phyloP scores from a whole-genome alignment of 1,140 invertebrate genomes.

The Delia radicum region DNA sequence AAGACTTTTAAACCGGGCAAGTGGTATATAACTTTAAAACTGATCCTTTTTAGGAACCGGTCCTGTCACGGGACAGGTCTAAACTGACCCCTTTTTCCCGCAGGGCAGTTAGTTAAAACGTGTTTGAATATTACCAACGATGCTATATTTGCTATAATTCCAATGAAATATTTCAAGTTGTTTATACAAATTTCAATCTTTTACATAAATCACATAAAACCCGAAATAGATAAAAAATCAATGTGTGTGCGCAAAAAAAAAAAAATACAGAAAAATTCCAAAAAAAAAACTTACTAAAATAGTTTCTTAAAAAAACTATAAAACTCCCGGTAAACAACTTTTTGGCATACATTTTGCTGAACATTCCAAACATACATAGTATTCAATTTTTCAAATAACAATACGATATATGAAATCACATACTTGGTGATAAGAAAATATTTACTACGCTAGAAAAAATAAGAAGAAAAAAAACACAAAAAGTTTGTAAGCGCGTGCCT shows the following conservation, averaged over 20 bases:
- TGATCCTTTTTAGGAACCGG: too few relatives aligned
- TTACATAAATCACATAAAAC: background rate
- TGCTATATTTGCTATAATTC: background rate
- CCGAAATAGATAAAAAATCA: background rate
- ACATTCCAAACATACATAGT: background rate
- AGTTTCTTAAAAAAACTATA: background rate
- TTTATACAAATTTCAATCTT: background rate
- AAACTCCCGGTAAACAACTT: background rate
- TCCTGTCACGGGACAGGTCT: too few relatives aligned
- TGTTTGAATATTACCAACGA: too few relatives aligned
- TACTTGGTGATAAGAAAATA: conserved; percentile 8
- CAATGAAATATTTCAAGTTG: background rate
- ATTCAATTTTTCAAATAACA: too few relatives aligned
- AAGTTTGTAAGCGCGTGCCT: conserved; percentile 18
- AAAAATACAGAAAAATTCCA: background rate
- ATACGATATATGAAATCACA: background rate
- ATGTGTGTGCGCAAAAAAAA: background rate
- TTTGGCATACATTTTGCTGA: background rate
- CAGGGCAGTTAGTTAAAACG: too few relatives aligned
- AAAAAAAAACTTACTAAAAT: background rate
- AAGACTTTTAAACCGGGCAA: too few relatives aligned
- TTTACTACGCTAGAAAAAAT: background rate
- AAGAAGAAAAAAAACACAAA: conserved; percentile 21
- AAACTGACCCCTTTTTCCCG: too few relatives aligned
- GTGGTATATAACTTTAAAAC: too few relatives aligned